A percentile compares a stretch with the other conserved stretches of the same genome.
These are phyloP conservation scores for Trigoniulus corallinus DNA, from an alignment of 1,140 invertebrate genomes.

Conservation along the genomic window DNA sequence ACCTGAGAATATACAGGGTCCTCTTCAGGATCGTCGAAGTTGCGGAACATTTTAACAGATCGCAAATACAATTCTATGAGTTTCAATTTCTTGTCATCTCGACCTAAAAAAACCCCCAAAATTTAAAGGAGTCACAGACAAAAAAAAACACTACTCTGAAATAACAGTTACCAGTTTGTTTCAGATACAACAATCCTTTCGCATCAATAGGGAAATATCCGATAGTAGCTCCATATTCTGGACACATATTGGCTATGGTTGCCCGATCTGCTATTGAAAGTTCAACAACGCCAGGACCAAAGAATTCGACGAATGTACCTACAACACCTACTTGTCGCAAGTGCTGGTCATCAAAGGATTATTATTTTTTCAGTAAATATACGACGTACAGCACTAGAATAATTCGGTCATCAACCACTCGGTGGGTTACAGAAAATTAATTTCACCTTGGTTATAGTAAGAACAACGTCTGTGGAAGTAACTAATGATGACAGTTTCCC, in stretches of 20 bases:
- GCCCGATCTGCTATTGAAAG: constrained; percentile 84
- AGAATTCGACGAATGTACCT: constrained; percentile 98
- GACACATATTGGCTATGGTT: constrained; percentile 48
- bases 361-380: constrained; percentile 4
- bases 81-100: constrained; percentile 60
- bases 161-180: constrained; percentile 61
- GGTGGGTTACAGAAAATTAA: background rate
- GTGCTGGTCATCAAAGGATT: constrained; percentile 39
- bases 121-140: background rate
- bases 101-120: constrained; percentile 37
- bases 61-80: constrained; percentile 69
- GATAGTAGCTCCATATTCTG: constrained; percentile 86
- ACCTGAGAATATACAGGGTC: constrained; percentile 75
- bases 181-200: constrained; percentile 65
- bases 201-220: constrained; percentile 90
- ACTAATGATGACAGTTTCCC: constrained; percentile 63
- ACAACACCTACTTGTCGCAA: constrained; percentile 86
- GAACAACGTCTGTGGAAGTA: constrained; percentile 94
- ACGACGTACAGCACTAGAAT: background rate
- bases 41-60: constrained; percentile 61
- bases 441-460: constrained; percentile 87
- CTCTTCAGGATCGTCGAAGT: constrained; percentile 57
- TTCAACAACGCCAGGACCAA: constrained; percentile 73
- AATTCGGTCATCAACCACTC: background rate
- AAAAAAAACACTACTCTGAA: constrained; percentile 8